These are phyloP conservation scores for Xenus cinereus DNA, from an alignment of 2,113 vertebrate species.

Conservation along the genomic window DNA sequence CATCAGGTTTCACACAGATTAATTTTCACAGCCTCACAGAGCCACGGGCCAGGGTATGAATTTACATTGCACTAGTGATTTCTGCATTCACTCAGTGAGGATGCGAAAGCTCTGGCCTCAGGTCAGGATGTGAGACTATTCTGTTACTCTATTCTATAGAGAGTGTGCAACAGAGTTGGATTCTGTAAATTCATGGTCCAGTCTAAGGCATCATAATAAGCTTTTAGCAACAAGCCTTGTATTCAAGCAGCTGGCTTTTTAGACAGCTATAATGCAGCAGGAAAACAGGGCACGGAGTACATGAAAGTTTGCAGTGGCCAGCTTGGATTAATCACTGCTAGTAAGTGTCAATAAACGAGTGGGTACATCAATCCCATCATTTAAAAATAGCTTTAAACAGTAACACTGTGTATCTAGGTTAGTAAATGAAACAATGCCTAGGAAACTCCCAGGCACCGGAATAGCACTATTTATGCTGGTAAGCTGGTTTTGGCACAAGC, in stretches of 20 bases:
- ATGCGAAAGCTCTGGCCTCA: neutral
- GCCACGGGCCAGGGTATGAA: neutral
- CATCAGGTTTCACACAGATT: neutral
- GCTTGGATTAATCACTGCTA: neutral
- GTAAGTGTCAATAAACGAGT: neutral
- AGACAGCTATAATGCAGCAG: neutral
- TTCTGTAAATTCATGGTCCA: neutral
- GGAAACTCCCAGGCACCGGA: neutral
- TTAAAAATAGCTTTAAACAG: neutral
- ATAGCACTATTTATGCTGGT: neutral
- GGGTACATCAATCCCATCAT: neutral
- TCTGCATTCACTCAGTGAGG: neutral
- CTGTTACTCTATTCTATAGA: neutral
- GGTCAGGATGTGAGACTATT: neutral
- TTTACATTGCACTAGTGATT: neutral
- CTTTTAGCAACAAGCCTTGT: neutral
- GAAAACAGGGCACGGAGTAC: neutral
- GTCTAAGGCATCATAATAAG: neutral
- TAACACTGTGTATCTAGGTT: neutral
- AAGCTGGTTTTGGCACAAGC: neutral
- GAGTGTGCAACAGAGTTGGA: neutral
- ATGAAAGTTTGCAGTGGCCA: neutral
- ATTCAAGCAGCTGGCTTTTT: neutral
- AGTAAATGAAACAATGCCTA: neutral
- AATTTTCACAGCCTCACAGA: neutral